These are phyloP conservation scores for Neopipo cinnamomea DNA, from an alignment of 2,113 vertebrate species.

Conservation along the genomic window DNA sequence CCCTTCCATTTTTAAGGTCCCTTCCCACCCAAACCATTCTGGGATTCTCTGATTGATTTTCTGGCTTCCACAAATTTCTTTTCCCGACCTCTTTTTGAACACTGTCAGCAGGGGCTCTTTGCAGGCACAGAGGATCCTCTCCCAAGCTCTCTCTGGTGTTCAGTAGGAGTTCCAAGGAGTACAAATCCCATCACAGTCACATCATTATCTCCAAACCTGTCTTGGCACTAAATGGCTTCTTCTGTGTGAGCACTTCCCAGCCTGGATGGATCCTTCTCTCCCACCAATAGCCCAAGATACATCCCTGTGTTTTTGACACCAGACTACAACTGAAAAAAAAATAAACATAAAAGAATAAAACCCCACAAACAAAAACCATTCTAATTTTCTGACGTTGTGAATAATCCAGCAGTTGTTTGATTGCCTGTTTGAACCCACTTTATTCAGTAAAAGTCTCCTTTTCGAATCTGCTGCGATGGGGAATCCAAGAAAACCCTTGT, in stretches of 20 bases:
- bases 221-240: too few relatives aligned
- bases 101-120: too few relatives aligned
- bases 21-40: neutral
- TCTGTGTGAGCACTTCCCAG: neutral
- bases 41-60: neutral
- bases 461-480: neutral
- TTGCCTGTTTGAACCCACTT: neutral
- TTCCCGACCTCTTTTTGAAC: neutral
- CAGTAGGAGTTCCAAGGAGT: neutral
- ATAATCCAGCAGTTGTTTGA: neutral
- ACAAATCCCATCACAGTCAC: neutral
- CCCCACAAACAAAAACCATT: neutral
- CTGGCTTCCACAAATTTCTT: neutral
- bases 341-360: neutral
- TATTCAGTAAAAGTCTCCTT: neutral
- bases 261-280: neutral
- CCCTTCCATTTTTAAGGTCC: neutral
- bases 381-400: fast-evolving
- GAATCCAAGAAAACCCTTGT: fast-evolving
- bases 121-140: too few relatives aligned
- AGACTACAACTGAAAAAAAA: neutral
- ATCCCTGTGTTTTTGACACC: neutral
- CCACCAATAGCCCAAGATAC: too few relatives aligned
- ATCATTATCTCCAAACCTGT: neutral
- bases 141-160: neutral